Evolutionary conservation across 2,888 invertebrate species (phyloP), one percentile per base, ranked within the genome.

Genomic region (Sericinus montela): DNA sequence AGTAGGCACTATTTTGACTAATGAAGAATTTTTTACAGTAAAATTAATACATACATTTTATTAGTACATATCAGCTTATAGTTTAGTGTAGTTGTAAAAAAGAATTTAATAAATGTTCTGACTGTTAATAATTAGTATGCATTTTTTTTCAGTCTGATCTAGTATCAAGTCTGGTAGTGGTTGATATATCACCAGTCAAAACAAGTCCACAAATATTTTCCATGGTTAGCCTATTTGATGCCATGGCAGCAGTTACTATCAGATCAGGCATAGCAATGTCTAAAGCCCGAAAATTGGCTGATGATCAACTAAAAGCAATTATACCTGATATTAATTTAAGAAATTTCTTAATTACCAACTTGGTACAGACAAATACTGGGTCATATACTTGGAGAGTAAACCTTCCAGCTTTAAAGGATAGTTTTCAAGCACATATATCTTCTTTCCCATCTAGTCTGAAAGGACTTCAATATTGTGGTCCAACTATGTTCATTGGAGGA

Each of bases 401-500:
- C 83, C 85, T 98, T 45, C 89, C 93, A 46, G 91, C 92, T 2
- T 77, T 98, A 39, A 88, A 91, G 46, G 81, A 91, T 6, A 93
- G 93, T 67, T 93, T 95, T 59, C 71, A 86, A 14, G 73, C 89
- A 1, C 83, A 92, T 30, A 91, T 96, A 43, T 89, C 92, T 3
- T 72, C 73, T 16, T 95, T 96, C 77, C 94, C 95, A 0, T 62
- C 89, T 4, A 81, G 72, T 55, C 56, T 87, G 60, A 79, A 69
- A 59, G 84, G 84, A 1, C 67, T 86, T 10, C 86, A 89, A 54
- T 94, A 91, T 64, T 71, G 80, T 52, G 94, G 95, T 2, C 94
- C 95, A 1, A 93, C 95, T 0, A 74, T 97, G 5, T 98, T 98
- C 75, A 84, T 98, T 50, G 95, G 93, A 54, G 98, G 98, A 45